Percentiles rank a stretch among this genome's conserved stretches.
phyloP scores from a whole-genome alignment of 2,113 vertebrate genomes.

The Microcebus tavaratra region DNA sequence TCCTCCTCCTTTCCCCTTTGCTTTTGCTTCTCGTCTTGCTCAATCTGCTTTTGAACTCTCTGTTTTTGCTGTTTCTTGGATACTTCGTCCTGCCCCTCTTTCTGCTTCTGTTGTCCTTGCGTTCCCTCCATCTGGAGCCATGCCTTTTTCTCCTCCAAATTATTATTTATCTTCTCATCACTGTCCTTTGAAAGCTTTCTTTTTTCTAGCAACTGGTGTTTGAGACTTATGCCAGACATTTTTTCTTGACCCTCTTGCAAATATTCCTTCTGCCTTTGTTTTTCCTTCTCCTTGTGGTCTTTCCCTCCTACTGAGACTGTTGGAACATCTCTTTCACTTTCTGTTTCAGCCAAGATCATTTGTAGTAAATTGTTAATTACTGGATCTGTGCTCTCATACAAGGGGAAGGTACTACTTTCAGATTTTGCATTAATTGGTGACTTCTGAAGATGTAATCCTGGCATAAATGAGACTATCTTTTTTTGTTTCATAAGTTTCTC shows the following conservation, averaged over 20 bases:
- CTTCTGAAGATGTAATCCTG: neutral
- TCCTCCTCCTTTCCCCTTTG: neutral
- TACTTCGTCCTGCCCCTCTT: neutral
- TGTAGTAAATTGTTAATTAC: conserved; percentile 9
- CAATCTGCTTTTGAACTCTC: neutral
- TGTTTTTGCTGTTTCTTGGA: neutral
- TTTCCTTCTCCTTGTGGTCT: neutral
- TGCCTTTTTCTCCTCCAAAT: neutral
- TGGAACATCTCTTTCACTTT: neutral
- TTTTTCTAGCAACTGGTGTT: neutral
- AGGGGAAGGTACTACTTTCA: neutral
- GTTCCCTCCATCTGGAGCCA: neutral
- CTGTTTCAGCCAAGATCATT: conserved; percentile 44
- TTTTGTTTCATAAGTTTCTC: neutral
- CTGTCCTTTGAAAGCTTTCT: neutral
- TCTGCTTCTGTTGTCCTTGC: neutral
- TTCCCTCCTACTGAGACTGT: neutral
- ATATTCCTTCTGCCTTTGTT: neutral
- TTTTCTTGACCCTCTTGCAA: neutral
- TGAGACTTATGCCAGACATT: neutral
- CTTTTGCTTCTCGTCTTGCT: conserved; percentile 18
- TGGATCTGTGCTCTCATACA: conserved; percentile 47
- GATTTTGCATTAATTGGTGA: neutral
- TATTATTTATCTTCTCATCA: neutral
- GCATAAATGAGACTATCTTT: neutral